Percentiles rank a stretch among this genome's conserved stretches.
phyloP scores from a whole-genome alignment of 2,113 vertebrate species.

The Heptranchias perlo region DNA sequence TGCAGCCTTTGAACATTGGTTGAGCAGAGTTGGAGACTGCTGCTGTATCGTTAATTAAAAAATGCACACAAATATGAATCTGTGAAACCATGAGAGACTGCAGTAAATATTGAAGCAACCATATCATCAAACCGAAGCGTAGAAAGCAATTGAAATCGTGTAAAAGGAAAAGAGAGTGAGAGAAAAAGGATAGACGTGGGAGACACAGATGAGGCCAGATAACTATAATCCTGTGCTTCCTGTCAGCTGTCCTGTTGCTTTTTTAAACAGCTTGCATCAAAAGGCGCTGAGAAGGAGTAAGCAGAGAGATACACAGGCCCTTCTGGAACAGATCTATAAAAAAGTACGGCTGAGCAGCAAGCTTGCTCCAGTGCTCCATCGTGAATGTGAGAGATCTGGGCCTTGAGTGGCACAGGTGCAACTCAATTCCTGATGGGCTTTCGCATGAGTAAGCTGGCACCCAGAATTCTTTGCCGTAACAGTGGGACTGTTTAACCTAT shows the following conservation, averaged over 20 bases:
- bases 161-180: neutral
- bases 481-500: neutral
- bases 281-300: neutral
- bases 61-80: neutral
- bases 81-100: neutral
- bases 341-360: neutral
- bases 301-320: neutral
- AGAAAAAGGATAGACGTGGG: neutral
- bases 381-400: neutral
- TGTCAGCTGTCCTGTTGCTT: neutral
- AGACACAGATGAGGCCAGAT: neutral
- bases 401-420: neutral
- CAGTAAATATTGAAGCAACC: neutral
- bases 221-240: neutral
- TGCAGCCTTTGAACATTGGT: neutral
- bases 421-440: neutral
- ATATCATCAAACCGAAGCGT: neutral
- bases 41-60: neutral
- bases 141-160: neutral
- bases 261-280: conserved; percentile 13
- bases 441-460: neutral
- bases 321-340: neutral
- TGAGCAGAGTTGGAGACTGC: neutral
- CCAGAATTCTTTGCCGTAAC: neutral
- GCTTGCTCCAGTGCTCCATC: no score